Evolutionary conservation across 2,797 vertebrate genomes (phyloP).

Genomic region (Sebastes glaucus): DNA sequence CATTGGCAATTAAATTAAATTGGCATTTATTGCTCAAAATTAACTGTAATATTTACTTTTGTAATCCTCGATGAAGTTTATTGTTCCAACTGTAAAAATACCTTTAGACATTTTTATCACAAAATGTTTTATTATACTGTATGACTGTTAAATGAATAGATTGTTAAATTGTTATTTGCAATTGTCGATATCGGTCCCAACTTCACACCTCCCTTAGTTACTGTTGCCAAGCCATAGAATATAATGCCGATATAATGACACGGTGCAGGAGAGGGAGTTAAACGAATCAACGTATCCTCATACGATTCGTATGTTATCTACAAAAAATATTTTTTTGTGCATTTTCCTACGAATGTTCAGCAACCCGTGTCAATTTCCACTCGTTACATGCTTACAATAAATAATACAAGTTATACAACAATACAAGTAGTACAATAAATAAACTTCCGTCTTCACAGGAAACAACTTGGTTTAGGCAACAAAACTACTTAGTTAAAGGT

Average conservation of each 20-base stretch:
- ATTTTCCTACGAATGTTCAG: too few species aligned
- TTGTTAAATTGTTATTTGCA: not conserved
- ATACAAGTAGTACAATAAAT: too few species aligned
- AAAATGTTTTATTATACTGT: not conserved
- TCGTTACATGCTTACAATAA: too few species aligned
- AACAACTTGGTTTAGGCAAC: too few species aligned
- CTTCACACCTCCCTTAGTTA: not conserved
- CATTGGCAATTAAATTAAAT: not conserved
- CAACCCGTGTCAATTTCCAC: too few species aligned
- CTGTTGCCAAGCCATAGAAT: not conserved
- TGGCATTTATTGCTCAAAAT: not conserved
- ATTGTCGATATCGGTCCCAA: not conserved
- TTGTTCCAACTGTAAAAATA: not conserved
- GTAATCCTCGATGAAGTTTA: not conserved
- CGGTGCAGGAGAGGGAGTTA: accelerated
- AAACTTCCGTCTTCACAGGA: too few species aligned
- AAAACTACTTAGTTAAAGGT: too few species aligned
- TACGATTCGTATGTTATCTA: too few species aligned
- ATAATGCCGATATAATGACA: not conserved
- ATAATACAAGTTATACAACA: too few species aligned
- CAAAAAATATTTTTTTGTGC: too few species aligned
- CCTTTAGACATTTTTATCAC: not conserved
- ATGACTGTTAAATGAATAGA: not conserved
- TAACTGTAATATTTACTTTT: not conserved
- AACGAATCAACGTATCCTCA: too few species aligned